Base-by-base conservation (phyloP, 2,113 vertebrate species). In the Chloropsis hardwickii region DNA sequence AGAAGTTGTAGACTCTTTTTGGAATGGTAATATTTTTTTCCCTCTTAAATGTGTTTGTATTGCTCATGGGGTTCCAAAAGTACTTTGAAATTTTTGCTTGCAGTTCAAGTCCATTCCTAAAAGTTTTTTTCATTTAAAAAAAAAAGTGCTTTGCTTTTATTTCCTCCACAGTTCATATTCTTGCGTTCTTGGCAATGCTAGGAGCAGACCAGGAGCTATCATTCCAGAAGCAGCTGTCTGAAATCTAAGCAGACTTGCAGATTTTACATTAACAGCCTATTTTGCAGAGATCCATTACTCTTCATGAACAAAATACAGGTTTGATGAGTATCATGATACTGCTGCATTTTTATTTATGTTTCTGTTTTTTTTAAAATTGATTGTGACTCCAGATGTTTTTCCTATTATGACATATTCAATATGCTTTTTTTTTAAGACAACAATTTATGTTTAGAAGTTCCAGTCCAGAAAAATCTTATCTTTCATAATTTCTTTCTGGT, bases 231-330 rank as follows among this genome's bases (percentile, higher is more conserved):
- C 44, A 87, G 77, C 86, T 73, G 58, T 92, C 94, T 94, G 84
- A 87, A 79, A 27, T 60, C 61, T 60, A 81, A 90, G 65, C 67
- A 88, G 53, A 85, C 78, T 73, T 96, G 95, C 81, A 23, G 86
- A 97, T 97, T 98, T 97, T 96, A 91, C 89, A 97, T 97, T 84
- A 96, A 79, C 57, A 89, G 42, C 35, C 94, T 65, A 72, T 96
- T 92, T 71, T 94, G 51, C 47, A 96, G 92, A 94, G 95, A 96
- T 91, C 71, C 50, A 92, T 96, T 97, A 94, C 37, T 83, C 76
- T 96, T 97, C 92, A 95, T 97, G 97, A 97, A 57, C 45, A 90
- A 96, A 94, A 94, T 74, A 27, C 12, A 81, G 61, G 19, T 82
- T 76, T 14, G 35, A 87, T 61, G 62, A 44, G 33, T 53, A 78